Percentiles rank a stretch among this genome's conserved stretches.
Conservation (phyloP, 2,888 invertebrate genomes). For the Melitaea athalia region DNA sequence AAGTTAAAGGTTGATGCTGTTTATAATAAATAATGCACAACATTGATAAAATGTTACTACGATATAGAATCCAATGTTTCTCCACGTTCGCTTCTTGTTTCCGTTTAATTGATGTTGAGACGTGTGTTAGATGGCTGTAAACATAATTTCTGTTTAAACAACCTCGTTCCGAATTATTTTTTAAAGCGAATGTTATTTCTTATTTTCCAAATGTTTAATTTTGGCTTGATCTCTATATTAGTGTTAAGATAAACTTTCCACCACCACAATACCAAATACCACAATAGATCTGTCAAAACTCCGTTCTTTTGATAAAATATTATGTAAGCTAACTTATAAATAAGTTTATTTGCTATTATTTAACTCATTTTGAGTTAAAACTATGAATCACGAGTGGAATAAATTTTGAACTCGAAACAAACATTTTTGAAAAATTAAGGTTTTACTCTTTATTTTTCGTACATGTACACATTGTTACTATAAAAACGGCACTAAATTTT, state of each 20-base stretch:
- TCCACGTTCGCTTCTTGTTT: constrained; percentile 4
- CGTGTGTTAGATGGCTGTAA: constrained; percentile 2
- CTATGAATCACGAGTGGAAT: too few species aligned
- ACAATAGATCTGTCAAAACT: too few species aligned
- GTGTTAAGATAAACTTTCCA: not conserved
- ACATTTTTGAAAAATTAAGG: not conserved
- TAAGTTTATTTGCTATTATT: too few species aligned
- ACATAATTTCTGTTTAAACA: constrained; percentile 11
- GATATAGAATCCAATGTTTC: constrained; percentile 6
- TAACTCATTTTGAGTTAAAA: too few species aligned
- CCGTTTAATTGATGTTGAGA: constrained; percentile 6
- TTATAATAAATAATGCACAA: constrained; percentile 10
- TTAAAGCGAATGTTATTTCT: not conserved
- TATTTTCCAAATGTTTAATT: not conserved
- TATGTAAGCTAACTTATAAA: not conserved
- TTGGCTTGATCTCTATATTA: not conserved
- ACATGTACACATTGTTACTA: too few species aligned
- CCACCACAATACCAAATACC: too few species aligned
- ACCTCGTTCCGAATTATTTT: not conserved
- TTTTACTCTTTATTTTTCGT: not conserved
- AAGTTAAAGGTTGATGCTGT: not conserved
- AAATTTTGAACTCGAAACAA: too few species aligned
- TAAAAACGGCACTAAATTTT: too few species aligned
- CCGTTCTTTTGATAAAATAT: too few species aligned
- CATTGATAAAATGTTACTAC: constrained; percentile 5